Base-by-base conservation (phyloP, 2,113 vertebrate genomes). In the Seriola dumerili region DNA sequence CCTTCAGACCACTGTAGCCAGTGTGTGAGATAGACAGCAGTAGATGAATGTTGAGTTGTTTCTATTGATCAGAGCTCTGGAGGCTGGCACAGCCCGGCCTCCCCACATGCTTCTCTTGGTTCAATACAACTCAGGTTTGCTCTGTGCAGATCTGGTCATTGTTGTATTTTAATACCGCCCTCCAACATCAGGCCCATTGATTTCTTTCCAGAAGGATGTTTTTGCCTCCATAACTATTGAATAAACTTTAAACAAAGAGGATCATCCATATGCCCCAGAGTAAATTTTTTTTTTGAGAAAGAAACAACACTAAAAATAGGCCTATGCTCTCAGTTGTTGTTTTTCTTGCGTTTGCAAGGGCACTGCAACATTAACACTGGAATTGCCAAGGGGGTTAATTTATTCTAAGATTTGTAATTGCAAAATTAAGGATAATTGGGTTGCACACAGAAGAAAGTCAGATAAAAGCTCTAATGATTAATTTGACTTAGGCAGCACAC, bases 391-490 rank as follows among this genome's bases (percentile, higher is more conserved):
- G 85, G 93, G 81, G 78, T 92, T 88, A 81, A 88, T 94, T 93
- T 93, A 85, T 89, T 91, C 67, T 81, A 84, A 91, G 83, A 81
- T 89, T 85, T 86, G 71, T 94, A 94, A 94, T 94, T 93, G 90
- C 55, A 86, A 88, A 93, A 94, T 94, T 94, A 93, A 89, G 76
- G 77, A 89, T 94, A 93, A 93, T 94, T 94, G 90, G 91, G 89
- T 75, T 91, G 91, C 81, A 72, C 89, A 81, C 79, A 88, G 83
- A 91, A 85, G 88, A 94, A 91, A 89, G 86, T 76, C 85, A 2
- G 87, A 94, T 92, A 90, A 93, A 93, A 92, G 90, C 89, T 85
- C 77, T 91, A 92, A 94, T 94, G 93, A 93, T 92, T 87, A 78
- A 90, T 92, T 92, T 90, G 89, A 90, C 87, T 91, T 88, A 81